A percentile compares a stretch with the other conserved stretches of the same genome.
These are phyloP conservation scores for Cynoglossus semilaevis DNA, from an alignment of 2,113 vertebrate genomes.

Conservation along the genomic window DNA sequence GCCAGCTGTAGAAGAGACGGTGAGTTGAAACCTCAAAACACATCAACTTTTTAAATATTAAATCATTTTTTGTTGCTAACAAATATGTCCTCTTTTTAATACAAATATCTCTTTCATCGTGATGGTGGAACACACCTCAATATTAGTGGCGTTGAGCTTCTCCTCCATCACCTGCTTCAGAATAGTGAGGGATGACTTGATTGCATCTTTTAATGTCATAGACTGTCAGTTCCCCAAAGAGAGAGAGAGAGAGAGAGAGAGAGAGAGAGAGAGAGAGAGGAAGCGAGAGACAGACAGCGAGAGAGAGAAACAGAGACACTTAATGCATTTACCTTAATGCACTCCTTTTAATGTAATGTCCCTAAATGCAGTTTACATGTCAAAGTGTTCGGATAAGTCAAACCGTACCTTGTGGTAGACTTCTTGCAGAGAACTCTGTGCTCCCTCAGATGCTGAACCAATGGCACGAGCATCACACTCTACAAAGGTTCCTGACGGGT, in stretches of 20 bases:
- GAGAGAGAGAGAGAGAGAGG: no score
- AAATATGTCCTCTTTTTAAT: no score
- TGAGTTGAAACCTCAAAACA: no score
- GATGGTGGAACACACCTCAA: conserved; percentile 81
- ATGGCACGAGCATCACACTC: conserved; percentile 98
- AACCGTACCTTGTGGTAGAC: conserved; percentile 93
- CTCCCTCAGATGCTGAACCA: conserved; percentile 96
- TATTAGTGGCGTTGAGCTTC: conserved; percentile 98
- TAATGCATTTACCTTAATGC: no score
- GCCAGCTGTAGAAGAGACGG: conserved; percentile 80
- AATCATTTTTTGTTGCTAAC: no score
- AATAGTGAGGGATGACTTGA: conserved; percentile 97
- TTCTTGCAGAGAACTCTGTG: conserved; percentile 97
- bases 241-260: neutral
- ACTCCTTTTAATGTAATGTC: neutral
- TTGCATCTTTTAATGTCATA: conserved; percentile 99
- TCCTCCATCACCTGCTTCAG: conserved; percentile 99
- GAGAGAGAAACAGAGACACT: neutral
- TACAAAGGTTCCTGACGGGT: conserved; percentile 97
- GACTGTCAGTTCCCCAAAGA: conserved; percentile 75
- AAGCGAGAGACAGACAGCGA: no score
- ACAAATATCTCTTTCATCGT: no score
- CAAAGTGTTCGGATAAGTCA: no score
- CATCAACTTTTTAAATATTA: no score
- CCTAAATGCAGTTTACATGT: neutral